Base-by-base conservation (phyloP, 2,888 invertebrate genomes). In the Machimus atricapillus region DNA sequence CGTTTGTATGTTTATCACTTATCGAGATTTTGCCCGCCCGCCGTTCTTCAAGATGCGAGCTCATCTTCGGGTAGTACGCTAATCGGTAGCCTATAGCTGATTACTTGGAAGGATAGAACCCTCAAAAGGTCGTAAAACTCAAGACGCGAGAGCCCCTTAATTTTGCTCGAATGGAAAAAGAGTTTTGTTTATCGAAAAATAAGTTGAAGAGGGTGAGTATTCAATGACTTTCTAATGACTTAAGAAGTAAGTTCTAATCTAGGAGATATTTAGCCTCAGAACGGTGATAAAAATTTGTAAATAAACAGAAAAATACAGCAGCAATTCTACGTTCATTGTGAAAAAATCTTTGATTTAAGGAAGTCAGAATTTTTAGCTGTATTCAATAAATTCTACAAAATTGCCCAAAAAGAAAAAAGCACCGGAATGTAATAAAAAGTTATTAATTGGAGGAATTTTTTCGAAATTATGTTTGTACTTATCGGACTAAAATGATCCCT, bases 41-140 rank as follows among this genome's bases (percentile, higher is more conserved):
- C 27, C 66, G 66, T 66, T n/a, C 19, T 34, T 19, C 37, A 76
- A 34, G 76, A 34, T 76, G 76, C 34, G 52, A 46, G 79, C 23
- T 78, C 40, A 43, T 78, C 78, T 78, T 40, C 43, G 23, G 40
- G n/a, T 23, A 27, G 52, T 52, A 46, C 52, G 52, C 31, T 79
- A 79, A 79, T 79, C 79, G 79, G 31, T 79, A 23, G 12, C 14
- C 27, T 16, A 46, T 46, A 52, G 52, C 40, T 78, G 37, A 37
- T 78, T 78, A 9, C 78, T 19, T 43, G 40, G 40, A 40, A 1
- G 37, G 40, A 6, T 46, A 16, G 52, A 52, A 79, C 79, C 52
- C 79, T 79, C 79, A 27, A 79, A 79, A 79, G 14, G 31, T 79
- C 79, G 79, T 79, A 79, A 79, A 79, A n/a, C 79, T 79, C 56